Percentiles rank a stretch among this genome's conserved stretches.
These are phyloP conservation scores for Borostomias antarcticus DNA, from an alignment of 2,797 vertebrate genomes.

Conservation along the genomic window DNA sequence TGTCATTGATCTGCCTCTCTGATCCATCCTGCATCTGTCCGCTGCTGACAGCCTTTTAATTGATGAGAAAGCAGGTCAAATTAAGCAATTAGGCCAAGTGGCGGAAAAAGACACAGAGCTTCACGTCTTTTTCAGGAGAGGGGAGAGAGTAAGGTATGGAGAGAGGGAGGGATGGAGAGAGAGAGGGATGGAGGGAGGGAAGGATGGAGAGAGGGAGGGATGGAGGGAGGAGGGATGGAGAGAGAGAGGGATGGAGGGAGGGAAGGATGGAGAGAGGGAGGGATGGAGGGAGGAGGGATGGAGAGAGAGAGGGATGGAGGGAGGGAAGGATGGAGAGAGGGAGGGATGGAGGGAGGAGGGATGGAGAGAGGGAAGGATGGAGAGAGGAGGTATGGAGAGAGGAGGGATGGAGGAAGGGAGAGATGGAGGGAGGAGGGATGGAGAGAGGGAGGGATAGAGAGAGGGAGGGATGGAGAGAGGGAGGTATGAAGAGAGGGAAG, in stretches of 20 bases:
- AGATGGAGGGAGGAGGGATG: conserved; percentile 52
- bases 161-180: conserved; percentile 25
- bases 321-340: conserved; percentile 7
- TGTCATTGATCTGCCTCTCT: conserved; percentile 75
- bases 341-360: neutral
- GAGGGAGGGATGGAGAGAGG: conserved; percentile 30
- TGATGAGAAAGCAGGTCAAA: conserved; percentile 80
- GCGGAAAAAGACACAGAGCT: conserved; percentile 73
- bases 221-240: conserved; percentile 4
- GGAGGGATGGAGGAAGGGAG: conserved; percentile 38
- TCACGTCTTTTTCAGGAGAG: conserved; percentile 70
- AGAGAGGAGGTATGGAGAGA: conserved; percentile 79
- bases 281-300: conserved; percentile 25
- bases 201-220: neutral
- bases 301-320: conserved; percentile 51
- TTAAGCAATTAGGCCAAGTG: conserved; percentile 83
- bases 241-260: neutral
- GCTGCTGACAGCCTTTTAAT: conserved; percentile 81
- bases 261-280: conserved; percentile 15
- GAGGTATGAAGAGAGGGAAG: neutral
- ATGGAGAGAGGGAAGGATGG: conserved; percentile 58
- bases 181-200: neutral
- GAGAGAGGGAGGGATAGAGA: conserved; percentile 5
- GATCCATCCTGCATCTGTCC: conserved; percentile 80
- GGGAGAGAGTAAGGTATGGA: conserved; percentile 24